Evolutionary conservation across 2,888 invertebrate species (phyloP).

Genomic region (Drosophila picticornis): DNA sequence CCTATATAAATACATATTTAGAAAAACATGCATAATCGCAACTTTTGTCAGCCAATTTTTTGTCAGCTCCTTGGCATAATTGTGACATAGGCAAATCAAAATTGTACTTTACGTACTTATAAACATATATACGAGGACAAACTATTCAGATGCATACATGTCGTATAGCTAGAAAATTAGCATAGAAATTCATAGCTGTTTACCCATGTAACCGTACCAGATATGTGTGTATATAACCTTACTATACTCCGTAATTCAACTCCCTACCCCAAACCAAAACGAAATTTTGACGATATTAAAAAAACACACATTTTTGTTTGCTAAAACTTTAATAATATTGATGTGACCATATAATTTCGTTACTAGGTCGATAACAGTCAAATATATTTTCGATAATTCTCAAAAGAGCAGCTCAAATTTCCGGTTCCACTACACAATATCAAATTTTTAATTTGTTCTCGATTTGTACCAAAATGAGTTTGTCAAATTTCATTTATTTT

Average conservation of each 20-base stretch:
- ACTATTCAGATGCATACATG: constrained; percentile 34
- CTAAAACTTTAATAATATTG: neutral
- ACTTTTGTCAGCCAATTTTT: constrained; percentile 37
- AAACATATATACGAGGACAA: constrained; percentile 25
- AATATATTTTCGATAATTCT: neutral
- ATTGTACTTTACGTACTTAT: constrained; percentile 40
- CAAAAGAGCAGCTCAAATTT: neutral
- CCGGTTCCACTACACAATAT: constrained; percentile 21
- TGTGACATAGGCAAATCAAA: constrained; percentile 27
- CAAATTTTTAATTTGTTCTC: constrained; percentile 9
- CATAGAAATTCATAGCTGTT: constrained; percentile 47
- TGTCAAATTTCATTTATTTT: constrained; percentile 16
- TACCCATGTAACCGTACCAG: constrained; percentile 33
- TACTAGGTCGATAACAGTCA: neutral
- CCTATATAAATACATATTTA: constrained; percentile 41
- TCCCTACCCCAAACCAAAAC: constrained; percentile 12
- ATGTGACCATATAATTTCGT: neutral
- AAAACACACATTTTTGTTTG: constrained; percentile 11
- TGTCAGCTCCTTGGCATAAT: constrained; percentile 41
- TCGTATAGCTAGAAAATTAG: constrained; percentile 40
- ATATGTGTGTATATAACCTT: constrained; percentile 50
- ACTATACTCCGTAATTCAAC: constrained; percentile 34
- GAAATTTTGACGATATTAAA: constrained; percentile 9
- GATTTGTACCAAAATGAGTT: constrained; percentile 15
- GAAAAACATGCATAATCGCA: constrained; percentile 40